A percentile compares a stretch with the other conserved stretches of the same genome.
Evolutionary conservation across 2,113 vertebrate genomes (phyloP).

Genomic region (Zosterops hypoxanthus): DNA sequence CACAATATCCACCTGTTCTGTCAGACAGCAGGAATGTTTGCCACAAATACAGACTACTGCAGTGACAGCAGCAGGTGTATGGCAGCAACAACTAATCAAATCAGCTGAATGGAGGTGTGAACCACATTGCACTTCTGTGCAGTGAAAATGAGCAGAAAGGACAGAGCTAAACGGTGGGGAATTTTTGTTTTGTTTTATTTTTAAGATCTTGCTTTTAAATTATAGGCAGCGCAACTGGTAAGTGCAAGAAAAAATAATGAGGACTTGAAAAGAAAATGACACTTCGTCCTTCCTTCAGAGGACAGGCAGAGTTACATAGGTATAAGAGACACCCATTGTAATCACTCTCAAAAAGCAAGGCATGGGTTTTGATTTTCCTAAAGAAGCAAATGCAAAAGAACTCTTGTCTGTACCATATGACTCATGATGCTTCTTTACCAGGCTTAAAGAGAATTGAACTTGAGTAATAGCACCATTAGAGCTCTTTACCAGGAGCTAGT

Average conservation of each 20-base stretch:
- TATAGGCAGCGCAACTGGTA: neutral
- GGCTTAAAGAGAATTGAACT: conserved; percentile 80
- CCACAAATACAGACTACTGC: conserved; percentile 49
- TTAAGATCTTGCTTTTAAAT: neutral
- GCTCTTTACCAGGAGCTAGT: conserved; percentile 83
- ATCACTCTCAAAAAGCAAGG: conserved; percentile 47
- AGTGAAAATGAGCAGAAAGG: neutral
- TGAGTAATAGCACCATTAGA: conserved; percentile 92
- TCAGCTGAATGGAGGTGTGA: conserved; percentile 32
- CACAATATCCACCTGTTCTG: conserved; percentile 58
- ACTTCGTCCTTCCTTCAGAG: neutral
- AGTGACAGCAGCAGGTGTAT: conserved; percentile 55
- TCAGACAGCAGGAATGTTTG: conserved; percentile 49
- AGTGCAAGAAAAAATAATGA: neutral
- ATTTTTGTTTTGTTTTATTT: conserved; percentile 41
- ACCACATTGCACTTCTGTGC: conserved; percentile 1
- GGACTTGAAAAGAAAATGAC: conserved; percentile 1
- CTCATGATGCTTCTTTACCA: conserved; percentile 68
- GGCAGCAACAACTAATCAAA: conserved; percentile 60
- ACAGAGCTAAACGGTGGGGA: neutral
- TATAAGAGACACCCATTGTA: conserved; percentile 21
- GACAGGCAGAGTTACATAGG: neutral
- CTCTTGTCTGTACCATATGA: conserved; percentile 60
- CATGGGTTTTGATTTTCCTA: conserved; percentile 56
- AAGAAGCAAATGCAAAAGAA: conserved; percentile 71